phyloP scores from a whole-genome alignment of 2,113 vertebrate species.

The Ia io region DNA sequence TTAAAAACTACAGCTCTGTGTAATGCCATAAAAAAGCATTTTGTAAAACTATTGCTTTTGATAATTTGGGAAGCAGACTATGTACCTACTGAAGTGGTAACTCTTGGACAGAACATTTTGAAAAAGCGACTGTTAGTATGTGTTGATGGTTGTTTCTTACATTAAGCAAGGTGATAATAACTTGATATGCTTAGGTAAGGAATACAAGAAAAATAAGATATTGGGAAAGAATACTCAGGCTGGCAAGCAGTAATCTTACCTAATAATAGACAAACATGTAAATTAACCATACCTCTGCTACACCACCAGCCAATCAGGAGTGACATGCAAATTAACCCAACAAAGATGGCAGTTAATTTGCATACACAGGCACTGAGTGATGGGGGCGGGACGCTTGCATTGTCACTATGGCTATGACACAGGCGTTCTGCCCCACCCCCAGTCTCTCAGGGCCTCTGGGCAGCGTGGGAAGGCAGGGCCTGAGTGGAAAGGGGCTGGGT shows the following conservation, averaged over 20 bases:
- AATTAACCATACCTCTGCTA: too few species aligned
- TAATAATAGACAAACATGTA: too few species aligned
- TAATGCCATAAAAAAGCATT: background rate
- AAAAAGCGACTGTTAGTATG: background rate
- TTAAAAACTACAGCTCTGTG: background rate
- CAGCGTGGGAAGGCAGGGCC: too few species aligned
- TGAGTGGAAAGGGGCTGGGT: too few species aligned
- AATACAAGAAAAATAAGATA: background rate
- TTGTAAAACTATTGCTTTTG: background rate
- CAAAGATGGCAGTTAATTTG: too few species aligned
- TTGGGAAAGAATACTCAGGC: background rate
- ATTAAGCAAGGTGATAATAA: background rate
- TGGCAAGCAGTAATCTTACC: background rate
- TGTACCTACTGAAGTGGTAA: background rate
- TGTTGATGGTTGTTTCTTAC: background rate
- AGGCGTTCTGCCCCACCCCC: too few species aligned
- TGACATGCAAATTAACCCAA: too few species aligned
- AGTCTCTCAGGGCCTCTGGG: too few species aligned
- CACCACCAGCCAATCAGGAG: too few species aligned
- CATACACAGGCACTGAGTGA: too few species aligned
- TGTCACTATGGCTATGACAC: too few species aligned
- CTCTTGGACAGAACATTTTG: background rate
- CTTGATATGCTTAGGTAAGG: background rate
- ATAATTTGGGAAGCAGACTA: background rate
- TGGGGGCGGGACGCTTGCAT: too few species aligned